These are phyloP conservation scores for Oikopleura dioica DNA, from an alignment of 23 tunicate genomes.

Conservation along the genomic window DNA sequence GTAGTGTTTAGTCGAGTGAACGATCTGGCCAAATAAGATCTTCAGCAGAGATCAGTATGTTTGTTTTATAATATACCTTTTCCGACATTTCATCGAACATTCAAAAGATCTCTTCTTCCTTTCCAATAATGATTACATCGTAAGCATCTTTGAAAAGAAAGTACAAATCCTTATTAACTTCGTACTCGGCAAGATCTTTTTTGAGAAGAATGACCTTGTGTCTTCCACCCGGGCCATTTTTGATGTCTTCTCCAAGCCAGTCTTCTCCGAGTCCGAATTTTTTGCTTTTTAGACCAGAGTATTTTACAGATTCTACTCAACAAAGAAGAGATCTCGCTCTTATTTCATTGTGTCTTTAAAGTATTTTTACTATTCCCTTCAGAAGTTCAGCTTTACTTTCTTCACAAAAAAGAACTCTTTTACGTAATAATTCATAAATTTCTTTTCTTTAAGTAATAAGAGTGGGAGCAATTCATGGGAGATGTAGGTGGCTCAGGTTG, in stretches of 20 bases:
- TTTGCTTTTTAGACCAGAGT: neutral
- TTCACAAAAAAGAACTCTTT: too few relatives aligned
- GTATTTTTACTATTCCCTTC: too few relatives aligned
- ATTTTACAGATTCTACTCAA: neutral
- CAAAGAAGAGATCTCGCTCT: too few relatives aligned
- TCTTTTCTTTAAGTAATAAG: too few relatives aligned
- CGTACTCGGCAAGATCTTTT: conserved; percentile 26
- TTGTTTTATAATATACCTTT: conserved; percentile 18
- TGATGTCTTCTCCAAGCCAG: conserved; percentile 63
- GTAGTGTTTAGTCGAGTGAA: neutral
- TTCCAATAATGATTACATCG: conserved; percentile 60
- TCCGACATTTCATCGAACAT: conserved; percentile 24
- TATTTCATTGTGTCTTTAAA: too few relatives aligned
- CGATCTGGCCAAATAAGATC: conserved; percentile 67
- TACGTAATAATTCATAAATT: too few relatives aligned
- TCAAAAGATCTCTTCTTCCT: conserved; percentile 26
- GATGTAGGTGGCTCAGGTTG: too few relatives aligned
- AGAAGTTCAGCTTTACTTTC: too few relatives aligned
- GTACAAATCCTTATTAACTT: conserved; percentile 39
- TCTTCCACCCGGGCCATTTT: conserved; percentile 33
- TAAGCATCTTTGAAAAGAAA: conserved; percentile 76
- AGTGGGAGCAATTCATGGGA: too few relatives aligned
- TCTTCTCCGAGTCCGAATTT: conserved; percentile 17
- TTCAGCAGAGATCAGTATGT: conserved; percentile 63
- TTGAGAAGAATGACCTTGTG: conserved; percentile 43